Evolutionary conservation across 2,113 vertebrate species (phyloP), one percentile per base, ranked within the genome.

Genomic region (Sciurus niger): DNA sequence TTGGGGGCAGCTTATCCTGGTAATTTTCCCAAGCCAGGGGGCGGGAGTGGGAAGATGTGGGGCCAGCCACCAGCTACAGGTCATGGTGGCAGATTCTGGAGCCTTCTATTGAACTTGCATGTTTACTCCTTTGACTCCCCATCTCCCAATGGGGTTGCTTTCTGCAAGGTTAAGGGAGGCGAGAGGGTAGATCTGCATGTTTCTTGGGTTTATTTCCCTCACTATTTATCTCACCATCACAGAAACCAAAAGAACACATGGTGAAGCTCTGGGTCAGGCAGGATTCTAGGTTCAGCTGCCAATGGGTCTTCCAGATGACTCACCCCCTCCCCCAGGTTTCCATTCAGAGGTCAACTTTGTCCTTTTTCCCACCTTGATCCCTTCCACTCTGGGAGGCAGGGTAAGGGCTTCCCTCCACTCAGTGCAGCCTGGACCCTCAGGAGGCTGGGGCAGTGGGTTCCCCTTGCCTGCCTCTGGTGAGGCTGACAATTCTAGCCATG

Each of bases 151-250:
- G 16, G n/a, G 14, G 22, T 55, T 95, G 53, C 58, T 88, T 92
- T 67, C 74, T 37, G 1, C 28, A 13, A 40, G 34, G 80, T 90
- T 70, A 84, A 51, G 67, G 80, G 77, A 90, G 79, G 46, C 25
- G n/a, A 93, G 76, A 95, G 32, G 82, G 70, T 55, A 84, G 65
- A 30, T 88, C 32, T 94, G 78, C 68, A 10, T 68, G 20, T 65
- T 88, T 83, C 4, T 4, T 25, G 78, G 73, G 60, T 74, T 65
- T 93, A 46, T 92, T 90, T 96, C 76, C 79, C 28, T 78, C 34
- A 43, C 34, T 78, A 6, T 93, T 89, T 80, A 73, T 94, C 82
- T 88, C 90, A 55, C 40, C 73, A 93, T 76, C 88, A 76, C n/a
- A 93, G 82, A 88, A 83, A 79, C 32, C 76, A 74, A 93, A 91